Conservation (phyloP, 2,888 invertebrate genomes). For the Itoplectis maculator region DNA sequence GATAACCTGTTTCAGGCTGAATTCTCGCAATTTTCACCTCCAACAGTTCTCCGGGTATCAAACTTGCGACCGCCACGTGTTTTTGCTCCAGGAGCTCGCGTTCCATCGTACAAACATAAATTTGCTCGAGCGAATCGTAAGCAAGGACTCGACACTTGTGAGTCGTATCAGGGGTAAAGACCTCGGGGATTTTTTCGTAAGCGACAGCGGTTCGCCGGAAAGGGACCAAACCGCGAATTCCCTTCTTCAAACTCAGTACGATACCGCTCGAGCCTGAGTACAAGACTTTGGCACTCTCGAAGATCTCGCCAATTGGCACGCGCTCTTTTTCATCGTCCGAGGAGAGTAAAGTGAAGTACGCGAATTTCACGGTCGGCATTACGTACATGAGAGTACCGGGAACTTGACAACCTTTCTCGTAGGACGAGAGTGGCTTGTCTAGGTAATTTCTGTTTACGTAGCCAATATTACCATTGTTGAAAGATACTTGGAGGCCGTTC, state of each 20-base stretch:
- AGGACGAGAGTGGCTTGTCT: conserved; percentile 72
- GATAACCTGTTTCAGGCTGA: conserved; percentile 70
- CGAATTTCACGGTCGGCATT: conserved; percentile 89
- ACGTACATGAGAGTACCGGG: conserved; percentile 86
- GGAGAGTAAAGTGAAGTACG: conserved; percentile 87
- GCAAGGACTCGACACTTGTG: conserved; percentile 87
- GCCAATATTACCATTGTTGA: conserved; percentile 84
- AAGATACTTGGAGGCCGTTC: conserved; percentile 85
- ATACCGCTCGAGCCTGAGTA: conserved; percentile 84
- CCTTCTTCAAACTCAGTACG: conserved; percentile 76
- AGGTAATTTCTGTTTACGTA: conserved; percentile 83
- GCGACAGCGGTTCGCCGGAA: conserved; percentile 76
- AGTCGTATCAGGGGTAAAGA: conserved; percentile 84
- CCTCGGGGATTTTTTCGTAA: conserved; percentile 83
- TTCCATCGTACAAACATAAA: conserved; percentile 90
- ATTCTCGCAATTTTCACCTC: conserved; percentile 75
- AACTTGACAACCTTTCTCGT: conserved; percentile 72
- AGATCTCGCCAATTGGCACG: conserved; percentile 86
- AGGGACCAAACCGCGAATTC: conserved; percentile 78
- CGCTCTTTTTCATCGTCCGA: conserved; percentile 78
- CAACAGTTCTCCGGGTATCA: conserved; percentile 76
- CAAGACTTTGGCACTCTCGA: conserved; percentile 87
- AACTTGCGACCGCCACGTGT: conserved; percentile 84
- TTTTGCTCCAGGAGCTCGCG: conserved; percentile 86
- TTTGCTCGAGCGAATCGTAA: conserved; percentile 88